Evolutionary conservation across 2,888 invertebrate genomes (phyloP), one percentile per base, ranked within the genome.

Genomic region (Euproctis similis): DNA sequence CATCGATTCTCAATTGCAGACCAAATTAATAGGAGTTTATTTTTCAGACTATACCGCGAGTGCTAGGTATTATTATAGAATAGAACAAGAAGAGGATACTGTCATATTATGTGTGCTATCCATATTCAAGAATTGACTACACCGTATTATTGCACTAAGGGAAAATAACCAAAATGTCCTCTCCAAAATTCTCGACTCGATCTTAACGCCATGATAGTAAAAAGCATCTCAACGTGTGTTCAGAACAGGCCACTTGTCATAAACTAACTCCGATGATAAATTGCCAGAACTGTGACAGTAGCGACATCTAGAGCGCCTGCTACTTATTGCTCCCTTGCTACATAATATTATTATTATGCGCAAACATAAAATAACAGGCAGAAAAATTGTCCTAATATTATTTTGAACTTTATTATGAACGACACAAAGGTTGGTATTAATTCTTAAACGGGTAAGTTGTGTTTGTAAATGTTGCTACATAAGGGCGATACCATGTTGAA

Each of bases 191-290:
- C 21, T 23, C 34, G 39, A 47, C 39, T 24, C 30, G 13, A 17
- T 26, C 9, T 13, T 9, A 17, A 26, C 29, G 51, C n/a, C n/a
- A 44, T 59, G 62, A 59, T 52, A 67, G 69, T 75, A 77, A 80
- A 82, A 77, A 80, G 70, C 74, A 67, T 70, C 53, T 48, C 44
- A 36, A 46, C 51, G 60, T 55, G 74, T 82, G 82, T 26, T 43
- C 37, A 31, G 42, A 81, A 80, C 81, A 59, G 74, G 66, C 71
- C 76, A 80, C 82, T 82, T 76, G 77, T 81, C 81, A 77, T 73
- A 71, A n/a, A 77, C 72, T 71, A 65, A 60, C 66, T 53, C 53
- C 44, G 65, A 34, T 80, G 81, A 82, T 81, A 81, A 82, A 82
- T 82, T 60, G 73, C 64, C 64, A 40, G 44, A 11, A 36, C 18